Conservation (phyloP, 2,888 invertebrate species). For the Mechanitis messenoides region DNA sequence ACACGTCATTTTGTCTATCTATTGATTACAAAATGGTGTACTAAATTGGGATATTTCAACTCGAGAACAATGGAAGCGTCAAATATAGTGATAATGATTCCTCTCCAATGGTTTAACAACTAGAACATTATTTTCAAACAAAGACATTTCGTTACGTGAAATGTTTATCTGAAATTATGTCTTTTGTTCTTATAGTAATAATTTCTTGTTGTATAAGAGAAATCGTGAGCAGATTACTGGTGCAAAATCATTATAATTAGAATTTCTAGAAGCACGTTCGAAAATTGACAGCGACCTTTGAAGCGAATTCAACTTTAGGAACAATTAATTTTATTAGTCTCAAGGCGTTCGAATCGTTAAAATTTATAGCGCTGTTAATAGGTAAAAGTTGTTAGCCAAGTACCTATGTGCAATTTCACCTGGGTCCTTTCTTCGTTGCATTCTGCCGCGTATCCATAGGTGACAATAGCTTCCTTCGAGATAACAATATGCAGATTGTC, state of each 20-base stretch:
- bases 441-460: constrained; percentile 75
- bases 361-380: constrained; percentile 29
- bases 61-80: neutral
- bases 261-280: no score
- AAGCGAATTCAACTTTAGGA: neutral
- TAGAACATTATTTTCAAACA: no score
- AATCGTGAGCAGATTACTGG: no score
- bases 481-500: constrained; percentile 91
- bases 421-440: constrained; percentile 69
- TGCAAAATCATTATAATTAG: no score
- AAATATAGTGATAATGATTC: neutral
- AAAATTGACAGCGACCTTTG: no score
- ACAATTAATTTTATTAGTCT: constrained; percentile 1
- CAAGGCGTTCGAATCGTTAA: neutral
- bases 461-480: constrained; percentile 89
- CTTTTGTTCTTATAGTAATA: neutral
- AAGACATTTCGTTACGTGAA: neutral
- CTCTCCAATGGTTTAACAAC: neutral
- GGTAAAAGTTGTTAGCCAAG: constrained; percentile 52
- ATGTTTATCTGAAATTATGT: neutral
- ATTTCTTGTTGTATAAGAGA: no score
- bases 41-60: neutral
- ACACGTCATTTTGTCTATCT: neutral
- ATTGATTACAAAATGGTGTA: neutral
- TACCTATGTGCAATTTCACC: constrained; percentile 71